Conservation (phyloP, 2,888 invertebrate genomes). For the Hesperia comma region DNA sequence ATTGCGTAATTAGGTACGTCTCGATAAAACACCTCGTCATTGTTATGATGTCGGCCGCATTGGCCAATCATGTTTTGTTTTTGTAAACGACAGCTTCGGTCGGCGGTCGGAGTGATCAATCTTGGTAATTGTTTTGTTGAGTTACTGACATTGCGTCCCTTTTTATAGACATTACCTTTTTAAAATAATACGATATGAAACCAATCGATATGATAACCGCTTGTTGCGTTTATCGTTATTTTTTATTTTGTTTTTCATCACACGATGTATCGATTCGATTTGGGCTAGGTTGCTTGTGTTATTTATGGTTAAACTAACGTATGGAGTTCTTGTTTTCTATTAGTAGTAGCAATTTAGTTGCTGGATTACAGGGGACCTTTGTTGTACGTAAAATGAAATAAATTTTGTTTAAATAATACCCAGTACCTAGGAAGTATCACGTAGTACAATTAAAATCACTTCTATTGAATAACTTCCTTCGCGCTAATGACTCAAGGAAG, state of each 20-base stretch:
- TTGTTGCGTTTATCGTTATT: too few relatives aligned
- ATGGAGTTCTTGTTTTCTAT: too few relatives aligned
- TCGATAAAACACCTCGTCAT: constrained; percentile 46
- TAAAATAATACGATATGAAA: too few relatives aligned
- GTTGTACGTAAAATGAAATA: too few relatives aligned
- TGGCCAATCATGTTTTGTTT: constrained; percentile 49
- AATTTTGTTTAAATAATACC: too few relatives aligned
- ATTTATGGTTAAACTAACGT: too few relatives aligned
- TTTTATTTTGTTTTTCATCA: too few relatives aligned
- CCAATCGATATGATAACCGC: too few relatives aligned
- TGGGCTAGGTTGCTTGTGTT: too few relatives aligned
- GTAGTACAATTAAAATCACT: constrained; percentile 6
- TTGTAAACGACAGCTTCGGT: constrained; percentile 46
- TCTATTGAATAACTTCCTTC: constrained; percentile 2
- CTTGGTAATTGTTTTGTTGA: constrained; percentile 63
- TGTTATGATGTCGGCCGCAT: constrained; percentile 45
- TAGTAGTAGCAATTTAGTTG: too few relatives aligned
- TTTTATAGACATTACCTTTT: not conserved
- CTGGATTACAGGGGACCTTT: too few relatives aligned
- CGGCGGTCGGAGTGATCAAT: constrained; percentile 66
- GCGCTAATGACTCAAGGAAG: constrained; percentile 20
- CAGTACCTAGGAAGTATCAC: not conserved
- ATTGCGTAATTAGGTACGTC: constrained; percentile 49
- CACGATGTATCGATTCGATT: too few relatives aligned
- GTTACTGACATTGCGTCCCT: constrained; percentile 56